Base-by-base conservation (phyloP, 2,797 vertebrate species). In the Tapera naevia region DNA sequence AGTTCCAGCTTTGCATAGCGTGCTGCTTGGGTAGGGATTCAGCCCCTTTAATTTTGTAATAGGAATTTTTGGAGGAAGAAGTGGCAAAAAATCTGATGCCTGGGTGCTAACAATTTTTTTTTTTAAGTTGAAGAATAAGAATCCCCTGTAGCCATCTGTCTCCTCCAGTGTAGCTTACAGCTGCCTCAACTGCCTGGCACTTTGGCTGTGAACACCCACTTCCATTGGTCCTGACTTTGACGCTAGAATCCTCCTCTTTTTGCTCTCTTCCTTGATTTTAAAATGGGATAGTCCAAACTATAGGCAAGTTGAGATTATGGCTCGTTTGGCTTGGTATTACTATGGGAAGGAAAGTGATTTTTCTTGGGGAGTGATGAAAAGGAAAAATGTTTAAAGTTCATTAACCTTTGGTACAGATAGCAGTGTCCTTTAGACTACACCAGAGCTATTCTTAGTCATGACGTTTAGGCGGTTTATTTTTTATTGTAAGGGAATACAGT, bases 361-460 rank as follows among this genome's bases (percentile, higher is more conserved):
- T 96, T 93, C 67, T 88, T 93, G 76, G 73, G 72, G 57, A 92
- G 78, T 82, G 88, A 93, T 93, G 94, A 94, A 96, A 96, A 87
- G 88, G 88, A 88, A 95, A 90, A 87, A 93, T 88, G 79, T 81
- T 93, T 92, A 43, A 94, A 88, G 92, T 92, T 97, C 90, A 73
- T 96, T 97, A 95, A 96, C 94, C 95, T 98, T 95, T 96, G 93
- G 76, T 93, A 95, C 87, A 93, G 89, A 96, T 89, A 95, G 86
- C 85, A 87, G 84, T 75, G 81, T 93, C 91, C 84, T 89, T 96
- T 96, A 71, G 89, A 87, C 88, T 71, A 69, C 80, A 89, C 76
- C 83, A 87, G 66, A 75, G 91, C 96, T 95, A 92, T 95, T 97
- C 90, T 95, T 90, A 86, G 92, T 50, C 35, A 19, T 90, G 89